Evolutionary conservation across 1,140 invertebrate species (phyloP).

Genomic region (Amyelois transitella): DNA sequence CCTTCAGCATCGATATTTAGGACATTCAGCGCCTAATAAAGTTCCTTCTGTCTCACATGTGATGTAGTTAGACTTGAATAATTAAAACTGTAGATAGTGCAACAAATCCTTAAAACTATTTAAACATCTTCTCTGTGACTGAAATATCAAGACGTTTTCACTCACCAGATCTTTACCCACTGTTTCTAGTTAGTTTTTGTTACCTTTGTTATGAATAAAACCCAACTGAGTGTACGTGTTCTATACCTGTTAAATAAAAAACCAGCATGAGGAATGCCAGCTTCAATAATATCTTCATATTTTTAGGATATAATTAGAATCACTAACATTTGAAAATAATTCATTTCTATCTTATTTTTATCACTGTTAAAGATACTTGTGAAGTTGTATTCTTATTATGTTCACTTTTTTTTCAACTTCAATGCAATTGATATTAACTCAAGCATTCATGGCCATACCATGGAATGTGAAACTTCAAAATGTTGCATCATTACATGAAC

Average conservation of each 20-base stretch:
- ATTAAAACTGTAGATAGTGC: constrained; percentile 20
- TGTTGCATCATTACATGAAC: background rate
- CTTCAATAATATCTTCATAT: background rate
- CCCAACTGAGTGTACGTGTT: constrained; percentile 55
- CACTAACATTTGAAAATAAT: background rate
- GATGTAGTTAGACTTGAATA: background rate
- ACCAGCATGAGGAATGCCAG: constrained; percentile 16
- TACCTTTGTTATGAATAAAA: constrained; percentile 5
- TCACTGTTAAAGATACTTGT: no score
- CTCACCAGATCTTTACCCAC: constrained; percentile 28
- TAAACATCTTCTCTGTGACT: background rate
- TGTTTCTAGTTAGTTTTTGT: constrained; percentile 11
- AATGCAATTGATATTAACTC: background rate
- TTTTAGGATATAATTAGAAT: background rate
- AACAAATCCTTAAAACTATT: background rate
- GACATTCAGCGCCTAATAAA: background rate
- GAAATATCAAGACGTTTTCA: constrained; percentile 35
- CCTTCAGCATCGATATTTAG: constrained; percentile 12
- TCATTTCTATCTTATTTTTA: no score
- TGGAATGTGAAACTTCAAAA: background rate
- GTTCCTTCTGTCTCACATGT: background rate
- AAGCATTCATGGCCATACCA: background rate
- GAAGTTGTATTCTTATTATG: no score
- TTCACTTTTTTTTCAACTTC: no score
- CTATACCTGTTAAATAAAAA: constrained; percentile 17